phyloP scores from a whole-genome alignment of 2,797 vertebrate genomes.

The Alca torda region DNA sequence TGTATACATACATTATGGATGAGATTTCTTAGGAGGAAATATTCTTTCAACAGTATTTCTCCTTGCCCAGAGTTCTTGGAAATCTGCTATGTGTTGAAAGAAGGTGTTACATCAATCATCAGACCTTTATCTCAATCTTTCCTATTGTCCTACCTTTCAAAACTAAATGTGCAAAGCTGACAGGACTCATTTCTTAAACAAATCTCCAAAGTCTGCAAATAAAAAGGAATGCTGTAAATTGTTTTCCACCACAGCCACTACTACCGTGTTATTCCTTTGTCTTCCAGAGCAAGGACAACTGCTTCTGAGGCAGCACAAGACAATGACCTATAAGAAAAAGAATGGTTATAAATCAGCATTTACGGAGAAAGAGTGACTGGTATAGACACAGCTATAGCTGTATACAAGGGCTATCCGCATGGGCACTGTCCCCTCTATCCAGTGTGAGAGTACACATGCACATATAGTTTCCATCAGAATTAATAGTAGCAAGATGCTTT shows the following conservation, averaged over 20 bases:
- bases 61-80: background rate
- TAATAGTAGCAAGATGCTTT: background rate
- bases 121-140: background rate
- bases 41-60: background rate
- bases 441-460: background rate
- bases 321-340: background rate
- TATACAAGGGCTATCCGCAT: background rate
- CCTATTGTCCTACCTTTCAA: background rate
- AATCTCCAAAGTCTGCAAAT: background rate
- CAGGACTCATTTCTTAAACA: background rate
- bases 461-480: background rate
- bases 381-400: background rate
- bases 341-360: background rate
- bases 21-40: background rate
- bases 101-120: background rate
- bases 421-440: accelerated
- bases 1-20: background rate
- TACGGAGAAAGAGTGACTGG: background rate
- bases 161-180: background rate
- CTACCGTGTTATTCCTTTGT: background rate
- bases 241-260: background rate
- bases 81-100: background rate
- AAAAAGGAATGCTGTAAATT: background rate
- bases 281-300: background rate
- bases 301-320: background rate